Percentiles rank a stretch among this genome's conserved stretches.
Evolutionary conservation across 2,113 vertebrate genomes (phyloP).

Genomic region (Sardina pilchardus): DNA sequence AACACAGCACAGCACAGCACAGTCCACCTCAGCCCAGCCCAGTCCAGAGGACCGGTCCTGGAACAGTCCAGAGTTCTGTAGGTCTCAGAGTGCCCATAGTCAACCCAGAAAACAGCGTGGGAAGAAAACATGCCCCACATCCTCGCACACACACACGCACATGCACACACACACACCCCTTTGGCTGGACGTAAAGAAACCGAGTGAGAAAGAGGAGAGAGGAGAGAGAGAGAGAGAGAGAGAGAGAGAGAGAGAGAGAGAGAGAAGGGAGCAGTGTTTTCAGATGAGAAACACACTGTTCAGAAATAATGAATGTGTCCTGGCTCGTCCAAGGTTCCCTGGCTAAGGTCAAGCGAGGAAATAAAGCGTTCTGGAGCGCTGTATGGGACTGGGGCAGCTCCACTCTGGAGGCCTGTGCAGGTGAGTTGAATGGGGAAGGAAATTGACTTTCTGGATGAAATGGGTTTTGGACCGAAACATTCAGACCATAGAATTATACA

Average conservation of each 20-base stretch:
- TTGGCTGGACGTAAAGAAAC: neutral
- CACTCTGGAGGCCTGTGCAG: conserved; percentile 16
- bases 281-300: conserved; percentile 24
- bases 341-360: conserved; percentile 15
- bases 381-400: neutral
- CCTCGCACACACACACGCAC: neutral
- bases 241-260: neutral
- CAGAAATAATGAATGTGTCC: conserved; percentile 30
- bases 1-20: neutral
- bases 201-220: too few relatives aligned
- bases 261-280: neutral
- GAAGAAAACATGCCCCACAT: neutral
- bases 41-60: neutral
- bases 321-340: conserved; percentile 20
- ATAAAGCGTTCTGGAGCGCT: neutral
- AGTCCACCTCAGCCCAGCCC: neutral
- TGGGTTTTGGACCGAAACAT: conserved; percentile 34
- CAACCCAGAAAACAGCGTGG: neutral
- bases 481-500: neutral
- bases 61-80: neutral
- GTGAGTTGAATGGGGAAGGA: conserved; percentile 1
- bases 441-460: conserved; percentile 24
- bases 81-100: neutral
- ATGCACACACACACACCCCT: neutral
- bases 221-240: neutral